Evolutionary conservation across 2,113 vertebrate species (phyloP).

Genomic region (Pyxicephalus adspersus): DNA sequence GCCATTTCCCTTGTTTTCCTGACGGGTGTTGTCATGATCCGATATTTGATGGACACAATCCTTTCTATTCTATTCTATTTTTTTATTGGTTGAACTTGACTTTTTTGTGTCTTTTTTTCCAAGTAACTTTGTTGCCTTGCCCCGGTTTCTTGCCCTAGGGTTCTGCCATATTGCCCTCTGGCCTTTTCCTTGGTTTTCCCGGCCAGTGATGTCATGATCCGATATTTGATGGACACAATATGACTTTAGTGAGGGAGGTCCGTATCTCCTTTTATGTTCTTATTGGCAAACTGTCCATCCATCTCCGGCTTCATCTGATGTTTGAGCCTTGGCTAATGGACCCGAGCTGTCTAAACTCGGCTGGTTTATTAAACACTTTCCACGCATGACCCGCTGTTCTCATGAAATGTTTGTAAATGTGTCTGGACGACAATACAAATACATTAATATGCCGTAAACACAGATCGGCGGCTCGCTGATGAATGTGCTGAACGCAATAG

Average conservation of each 20-base stretch:
- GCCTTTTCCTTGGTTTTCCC: too few relatives aligned
- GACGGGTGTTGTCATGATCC: neutral
- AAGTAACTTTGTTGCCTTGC: too few relatives aligned
- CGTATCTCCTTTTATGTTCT: neutral
- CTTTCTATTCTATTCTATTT: too few relatives aligned
- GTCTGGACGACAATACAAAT: slow-evolving; percentile 26
- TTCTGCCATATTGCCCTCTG: too few relatives aligned
- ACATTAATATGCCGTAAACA: slow-evolving; percentile 35
- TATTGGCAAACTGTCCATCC: neutral
- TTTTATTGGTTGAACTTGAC: too few relatives aligned
- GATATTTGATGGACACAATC: neutral
- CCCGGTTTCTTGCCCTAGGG: too few relatives aligned
- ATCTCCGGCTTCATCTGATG: neutral
- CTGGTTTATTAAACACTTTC: slow-evolving; percentile 33
- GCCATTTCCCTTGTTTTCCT: neutral
- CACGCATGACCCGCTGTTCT: slow-evolving; percentile 15
- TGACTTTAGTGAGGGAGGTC: neutral
- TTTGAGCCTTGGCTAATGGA: slow-evolving; percentile 23
- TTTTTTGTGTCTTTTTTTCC: too few relatives aligned
- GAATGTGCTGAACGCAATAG: neutral
- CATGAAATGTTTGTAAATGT: slow-evolving; percentile 54
- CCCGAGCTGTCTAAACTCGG: slow-evolving; percentile 15
- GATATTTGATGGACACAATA: neutral
- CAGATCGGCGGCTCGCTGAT: neutral
- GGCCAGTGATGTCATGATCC: neutral